Base-by-base conservation (phyloP, 2,113 vertebrate genomes). In the Scomber colias region DNA sequence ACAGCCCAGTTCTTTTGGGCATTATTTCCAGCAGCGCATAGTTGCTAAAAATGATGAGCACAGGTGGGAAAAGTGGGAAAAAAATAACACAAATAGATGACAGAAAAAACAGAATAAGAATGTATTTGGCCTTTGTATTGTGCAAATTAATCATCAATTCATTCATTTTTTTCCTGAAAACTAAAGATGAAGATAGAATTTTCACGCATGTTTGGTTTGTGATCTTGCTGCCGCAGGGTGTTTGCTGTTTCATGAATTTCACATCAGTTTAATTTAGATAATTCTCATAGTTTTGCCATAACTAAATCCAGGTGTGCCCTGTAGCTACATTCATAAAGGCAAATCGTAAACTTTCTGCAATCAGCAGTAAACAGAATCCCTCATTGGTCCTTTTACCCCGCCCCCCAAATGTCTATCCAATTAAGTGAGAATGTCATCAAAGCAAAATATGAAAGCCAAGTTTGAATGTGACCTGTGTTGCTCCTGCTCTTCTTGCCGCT, bases 401-500 rank as follows among this genome's bases (percentile, higher is more conserved):
- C 24, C 17, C n/a, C 16, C 19, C 13, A 14, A 54, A 16, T 24
- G 9, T 40, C 40, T 53, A 40, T 65, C 54, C 24, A 75, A 40
- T 35, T 51, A 57, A 56, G 14, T 19, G 13, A 21, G 50, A 53
- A 79, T 17, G 16, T 45, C 5, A 49, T 50, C 30, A n/a, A 61
- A 35, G 15, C 14, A 44, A 35, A n/a, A 14, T 17, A 27, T 5
- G 60, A 4, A 40, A 31, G 57, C 15, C 3, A 27, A 6, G 0
- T 72, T 40, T 15, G 2, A 27, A 4, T 8, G 40, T 79, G 89
- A 99, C 98, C 97, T 94, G 96, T 89, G 74, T 94, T 97, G 83
- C 95, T 95, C 35, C 98, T 92, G 71, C 97, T 98, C 95, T 99
- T 99, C 5, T 97, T 95, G 85, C 93, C 95, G 90, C 97, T 99